Evolutionary conservation across 2,113 vertebrate genomes (phyloP), one percentile per base, ranked within the genome.

Genomic region (Seriola aureovittata): DNA sequence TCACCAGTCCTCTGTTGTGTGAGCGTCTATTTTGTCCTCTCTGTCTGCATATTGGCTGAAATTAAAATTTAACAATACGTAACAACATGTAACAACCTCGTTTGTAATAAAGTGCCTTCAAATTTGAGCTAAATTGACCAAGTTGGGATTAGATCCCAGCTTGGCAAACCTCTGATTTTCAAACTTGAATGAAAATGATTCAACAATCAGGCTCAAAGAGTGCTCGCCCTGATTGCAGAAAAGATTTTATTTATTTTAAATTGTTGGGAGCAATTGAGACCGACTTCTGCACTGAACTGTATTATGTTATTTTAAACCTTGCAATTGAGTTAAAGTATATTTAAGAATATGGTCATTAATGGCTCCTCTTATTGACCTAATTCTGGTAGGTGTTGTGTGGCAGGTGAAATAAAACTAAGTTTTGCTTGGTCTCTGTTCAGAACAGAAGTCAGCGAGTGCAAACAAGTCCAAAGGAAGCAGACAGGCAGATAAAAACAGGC

Each of bases 101-200:
- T 88, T 85, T 88, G 57, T 29, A 58, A 70, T 71, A 74, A 74
- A 76, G 36, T 48, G 54, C 19, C 38, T 77, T 66, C 70, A 84
- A 74, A 10, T 73, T 34, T 65, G 63, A 82, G 69, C 44, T 75
- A 14, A 85, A 80, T 57, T 62, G 60, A 75, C 65, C 73, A 2
- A 34, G 2, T 21, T 72, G 59, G 54, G 64, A 68, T 54, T 65
- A 36, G 42, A 69, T 84, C 25, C 52, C 65, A 62, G n/a, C 14
- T 70, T 85, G 66, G 70, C 55, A 73, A 80, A 78, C 38, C 23
- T 60, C 8, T 23, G 38, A 50, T 48, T 42, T 29, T 6, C 34
- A 77, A 80, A 50, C 65, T 69, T 63, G 52, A 84, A 23, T 82
- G 23, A 8, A 70, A 69, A 25, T 23, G 59, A 60, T 77, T 74